Base-by-base conservation (phyloP, 1,140 invertebrate genomes). In the Glossosoma conforme region DNA sequence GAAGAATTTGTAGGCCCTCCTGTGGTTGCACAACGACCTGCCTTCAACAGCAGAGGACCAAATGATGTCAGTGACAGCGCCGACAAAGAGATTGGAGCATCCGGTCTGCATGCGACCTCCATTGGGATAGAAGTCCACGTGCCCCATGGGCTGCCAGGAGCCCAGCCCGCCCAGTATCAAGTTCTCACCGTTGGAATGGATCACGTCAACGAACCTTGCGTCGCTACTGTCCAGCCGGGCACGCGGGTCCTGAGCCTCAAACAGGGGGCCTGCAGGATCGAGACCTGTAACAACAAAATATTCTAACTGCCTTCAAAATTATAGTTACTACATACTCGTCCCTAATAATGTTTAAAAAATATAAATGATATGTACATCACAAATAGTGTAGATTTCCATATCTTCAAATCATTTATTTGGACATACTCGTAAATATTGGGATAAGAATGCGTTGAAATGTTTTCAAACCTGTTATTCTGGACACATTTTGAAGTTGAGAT, bases 81-180 rank as follows among this genome's bases (percentile, higher is more conserved):
- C 91, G 2, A 95, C 79, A 62, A 95, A 93, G 2, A 94, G 78
- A 70, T 85, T 84, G 2, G 80, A 81, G 56, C 87, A 92, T 1
- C 92, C 92, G 44, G 86, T 91, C 65, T 95, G 92, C 68, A 92
- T 89, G 17, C 89, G 75, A 0, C 91, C 91, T 0, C 91, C 91
- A 60, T 95, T 94, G 0, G 90, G 90, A 63, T 93, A 93, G 63
- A 93, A 95, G 65, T 95, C 92, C 0, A 93, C 88, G 62, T 97
- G 86, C 0, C 87, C 92, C 81, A 90, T 86, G 0, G 89, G 86
- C 64, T 93, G 86, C 71, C 84, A 87, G 1, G 86, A 85, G 2
- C 91, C 90, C 9, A 93, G 64, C 0, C 88, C 88, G 1, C 91
- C 91, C 30, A 91, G 71, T 21, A 93, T 84, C 1, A 94, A 69